Percentiles rank a stretch among this genome's conserved stretches.
These are phyloP conservation scores for Tachysurus vachellii DNA, from an alignment of 2,113 vertebrate genomes.

Conservation along the genomic window DNA sequence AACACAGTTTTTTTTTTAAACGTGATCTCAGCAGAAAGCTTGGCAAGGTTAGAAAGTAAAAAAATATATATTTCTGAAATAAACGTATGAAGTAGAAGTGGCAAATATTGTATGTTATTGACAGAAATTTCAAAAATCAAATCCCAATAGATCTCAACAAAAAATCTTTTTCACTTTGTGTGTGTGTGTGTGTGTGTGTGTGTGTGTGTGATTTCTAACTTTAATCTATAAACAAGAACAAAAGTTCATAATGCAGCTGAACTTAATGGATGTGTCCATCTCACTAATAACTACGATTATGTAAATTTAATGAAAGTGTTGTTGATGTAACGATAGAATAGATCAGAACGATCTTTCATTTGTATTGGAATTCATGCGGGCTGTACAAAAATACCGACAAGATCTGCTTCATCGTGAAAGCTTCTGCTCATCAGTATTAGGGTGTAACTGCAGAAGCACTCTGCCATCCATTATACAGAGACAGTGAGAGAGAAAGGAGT, in stretches of 20 bases:
- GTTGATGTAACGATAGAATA: neutral
- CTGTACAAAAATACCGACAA: constrained; percentile 21
- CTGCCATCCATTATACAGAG: constrained; percentile 52
- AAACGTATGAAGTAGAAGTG: neutral
- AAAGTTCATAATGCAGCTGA: neutral
- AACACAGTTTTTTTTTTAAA: too few relatives aligned
- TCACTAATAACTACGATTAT: neutral
- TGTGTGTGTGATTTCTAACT: neutral
- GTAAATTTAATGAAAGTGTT: neutral
- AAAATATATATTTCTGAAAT: neutral
- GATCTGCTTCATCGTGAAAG: neutral
- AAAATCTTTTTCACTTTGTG: neutral
- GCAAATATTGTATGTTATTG: neutral
- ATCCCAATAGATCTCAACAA: neutral
- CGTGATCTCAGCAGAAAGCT: neutral
- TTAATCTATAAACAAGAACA: neutral
- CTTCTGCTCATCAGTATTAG: constrained; percentile 24
- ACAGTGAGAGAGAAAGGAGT: constrained; percentile 41
- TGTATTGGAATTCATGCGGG: constrained; percentile 6
- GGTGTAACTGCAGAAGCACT: constrained; percentile 9
- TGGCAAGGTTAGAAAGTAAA: neutral
- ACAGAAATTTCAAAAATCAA: neutral
- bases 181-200: too few relatives aligned
- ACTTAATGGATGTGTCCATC: neutral
- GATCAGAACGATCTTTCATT: neutral